A percentile compares a stretch with the other conserved stretches of the same genome.
These are phyloP conservation scores for Caenorhabditis doughertyi DNA, from an alignment of 2,888 invertebrate species.

Conservation along the genomic window DNA sequence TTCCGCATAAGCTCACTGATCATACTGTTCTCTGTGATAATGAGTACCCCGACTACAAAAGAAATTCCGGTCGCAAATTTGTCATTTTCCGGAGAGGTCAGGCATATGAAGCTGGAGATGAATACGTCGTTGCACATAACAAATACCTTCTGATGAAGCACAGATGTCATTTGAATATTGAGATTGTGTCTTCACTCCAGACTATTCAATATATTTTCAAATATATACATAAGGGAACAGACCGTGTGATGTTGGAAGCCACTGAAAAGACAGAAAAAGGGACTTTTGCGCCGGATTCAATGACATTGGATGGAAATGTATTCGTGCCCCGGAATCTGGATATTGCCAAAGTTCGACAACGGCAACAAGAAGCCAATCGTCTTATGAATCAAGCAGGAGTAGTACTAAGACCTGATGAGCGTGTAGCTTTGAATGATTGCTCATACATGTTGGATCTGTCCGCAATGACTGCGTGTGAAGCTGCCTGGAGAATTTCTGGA, in stretches of 20 bases:
- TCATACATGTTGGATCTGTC: constrained; percentile 28
- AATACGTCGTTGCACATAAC: constrained; percentile 33
- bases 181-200: constrained; percentile 20
- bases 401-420: not conserved
- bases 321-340: not conserved
- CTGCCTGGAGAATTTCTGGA: constrained; percentile 16
- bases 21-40: not conserved
- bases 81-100: no score
- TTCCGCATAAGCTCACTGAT: not conserved
- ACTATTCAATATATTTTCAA: constrained; percentile 47
- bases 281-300: no score
- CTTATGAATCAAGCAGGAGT: constrained; percentile 10
- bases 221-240: constrained; percentile 38
- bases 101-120: not conserved
- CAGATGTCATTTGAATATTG: constrained; percentile 26
- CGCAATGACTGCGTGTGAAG: constrained; percentile 47
- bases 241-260: constrained; percentile 36
- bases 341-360: not conserved
- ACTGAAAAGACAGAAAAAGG: no score
- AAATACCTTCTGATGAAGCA: not conserved
- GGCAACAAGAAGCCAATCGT: not conserved
- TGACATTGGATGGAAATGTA: not conserved
- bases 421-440: constrained; percentile 19
- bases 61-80: not conserved
- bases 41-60: constrained; percentile 1